Evolutionary conservation across 2,888 invertebrate genomes (phyloP), one percentile per base, ranked within the genome.

Genomic region (Scelioninae gen. 1): DNA sequence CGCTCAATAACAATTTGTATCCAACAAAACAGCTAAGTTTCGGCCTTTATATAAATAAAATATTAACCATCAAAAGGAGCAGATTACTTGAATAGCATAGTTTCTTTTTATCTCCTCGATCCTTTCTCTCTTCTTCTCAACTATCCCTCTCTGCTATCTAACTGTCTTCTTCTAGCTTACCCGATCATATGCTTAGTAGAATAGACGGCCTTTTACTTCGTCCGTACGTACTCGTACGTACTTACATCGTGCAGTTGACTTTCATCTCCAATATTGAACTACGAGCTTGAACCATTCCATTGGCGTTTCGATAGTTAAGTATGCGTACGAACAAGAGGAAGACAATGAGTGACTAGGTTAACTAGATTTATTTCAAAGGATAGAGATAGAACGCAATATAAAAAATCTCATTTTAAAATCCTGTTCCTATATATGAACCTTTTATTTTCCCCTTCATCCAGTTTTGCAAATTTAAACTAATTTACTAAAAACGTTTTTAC

Each of bases 231-330:
- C 53, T 23, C 29, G 71, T 63, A 66, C 43, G 40, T 56, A 56
- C 43, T 13, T 15, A 72, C 55, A 31, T 49, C 74, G 81, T 66
- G 77, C 71, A 82, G 74, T 83, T 85, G 87, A 87, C 86, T 87
- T 87, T 88, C 88, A 86, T 86, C 86, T 85, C 66, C 82, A 82
- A 86, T 88, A 87, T 87, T 84, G 85, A 75, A 85, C 82, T 63
- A 66, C 47, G 53, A 56, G 72, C 76, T 71, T 56, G 58, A 76
- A 51, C 63, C 63, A 71, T 43, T 82, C 53, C 62, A 66, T 40
- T 40, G 51, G 55, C 49, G 71, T 51, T 53, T 51, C 47, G 31
- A 47, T 43, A 45, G 58, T 40, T 58, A 53, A 55, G 38, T 56
- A 63, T 56, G 47, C 65, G 31, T 32, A 31, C 31, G 43, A 58